A percentile compares a stretch with the other conserved stretches of the same genome.
phyloP scores from a whole-genome alignment of 1,140 invertebrate genomes.

The Nasonia longicornis region DNA sequence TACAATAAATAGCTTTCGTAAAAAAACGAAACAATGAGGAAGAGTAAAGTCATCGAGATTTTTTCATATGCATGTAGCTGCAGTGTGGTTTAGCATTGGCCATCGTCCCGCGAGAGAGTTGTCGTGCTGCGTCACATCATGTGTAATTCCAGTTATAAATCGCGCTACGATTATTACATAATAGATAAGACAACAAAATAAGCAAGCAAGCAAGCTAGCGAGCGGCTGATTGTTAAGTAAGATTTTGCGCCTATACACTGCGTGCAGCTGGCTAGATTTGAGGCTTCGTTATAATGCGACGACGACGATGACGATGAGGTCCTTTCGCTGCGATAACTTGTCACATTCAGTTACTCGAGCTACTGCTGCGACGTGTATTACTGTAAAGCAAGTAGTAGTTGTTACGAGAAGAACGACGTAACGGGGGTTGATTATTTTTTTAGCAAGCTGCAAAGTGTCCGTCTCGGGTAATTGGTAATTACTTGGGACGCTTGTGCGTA shows the following conservation, averaged over 20 bases:
- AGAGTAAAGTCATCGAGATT: constrained; percentile 21
- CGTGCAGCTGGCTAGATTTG: neutral
- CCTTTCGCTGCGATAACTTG: neutral
- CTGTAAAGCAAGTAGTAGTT: neutral
- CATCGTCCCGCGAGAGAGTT: constrained; percentile 12
- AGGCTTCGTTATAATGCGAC: neutral
- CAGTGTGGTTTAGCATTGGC: constrained; percentile 11
- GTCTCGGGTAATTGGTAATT: constrained; percentile 28
- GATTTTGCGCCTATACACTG: neutral
- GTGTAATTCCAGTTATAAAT: neutral
- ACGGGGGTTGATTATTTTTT: constrained; percentile 9
- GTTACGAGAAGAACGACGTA: neutral
- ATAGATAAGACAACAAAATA: neutral
- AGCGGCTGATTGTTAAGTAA: constrained; percentile 9
- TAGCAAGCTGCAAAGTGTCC: neutral
- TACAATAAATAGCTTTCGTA: constrained; percentile 42
- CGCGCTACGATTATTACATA: neutral
- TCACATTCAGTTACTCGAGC: neutral
- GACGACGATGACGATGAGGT: neutral
- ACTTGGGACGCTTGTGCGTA: constrained; percentile 6
- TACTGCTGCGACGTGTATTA: neutral
- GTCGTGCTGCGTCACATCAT: neutral
- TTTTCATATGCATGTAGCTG: constrained; percentile 1
- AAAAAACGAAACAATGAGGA: neutral
- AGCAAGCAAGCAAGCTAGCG: too few relatives aligned